Evolutionary conservation across 2,113 vertebrate species (phyloP), one percentile per base, ranked within the genome.

Genomic region (Protobothrops mucrosquamatus): DNA sequence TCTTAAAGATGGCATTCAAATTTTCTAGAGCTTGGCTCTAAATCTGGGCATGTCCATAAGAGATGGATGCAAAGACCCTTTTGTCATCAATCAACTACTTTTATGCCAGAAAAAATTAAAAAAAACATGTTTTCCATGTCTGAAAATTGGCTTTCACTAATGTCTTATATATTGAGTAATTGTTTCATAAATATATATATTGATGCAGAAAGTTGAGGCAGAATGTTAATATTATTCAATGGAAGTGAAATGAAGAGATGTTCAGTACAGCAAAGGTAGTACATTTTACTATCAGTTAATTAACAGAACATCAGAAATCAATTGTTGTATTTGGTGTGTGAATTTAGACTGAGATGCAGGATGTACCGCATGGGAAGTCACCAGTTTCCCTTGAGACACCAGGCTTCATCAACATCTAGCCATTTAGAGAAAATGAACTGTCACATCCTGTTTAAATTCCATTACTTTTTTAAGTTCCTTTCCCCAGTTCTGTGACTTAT

Each of bases 401-500:
- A 3, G 51, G n/a, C 69, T 46, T 95, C 61, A 56, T 29, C 15
- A 59, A 59, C 4, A 29, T 2, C 61, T 29, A 91, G 92, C 20
- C 24, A 93, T 69, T 8, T 24, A 18, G 52, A 10, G 46, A 14
- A 54, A 26, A 39, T 81, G 74, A 81, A 43, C 7, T 81, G 74
- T 81, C 3, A n/a, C n/a, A 56, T 34, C n/a, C 87, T 88, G 8
- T 92, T 24, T 4, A 48, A 93, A 55, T 9, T 10, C 39, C 74
- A 12, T 90, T 89, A 29, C 7, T 89, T 15, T 52, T 85, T 81
- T 51, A 46, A 93, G 22, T 20, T 26, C 92, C 52, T 22, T 55
- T 91, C 2, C 64, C 92, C 96, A 89, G 94, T 94, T 81, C 51
- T 26, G 89, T 94, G 29, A 85, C 88, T 61, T 26, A 54, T 24